Base-by-base conservation (phyloP, 2,113 vertebrate genomes). In the Procavia capensis region DNA sequence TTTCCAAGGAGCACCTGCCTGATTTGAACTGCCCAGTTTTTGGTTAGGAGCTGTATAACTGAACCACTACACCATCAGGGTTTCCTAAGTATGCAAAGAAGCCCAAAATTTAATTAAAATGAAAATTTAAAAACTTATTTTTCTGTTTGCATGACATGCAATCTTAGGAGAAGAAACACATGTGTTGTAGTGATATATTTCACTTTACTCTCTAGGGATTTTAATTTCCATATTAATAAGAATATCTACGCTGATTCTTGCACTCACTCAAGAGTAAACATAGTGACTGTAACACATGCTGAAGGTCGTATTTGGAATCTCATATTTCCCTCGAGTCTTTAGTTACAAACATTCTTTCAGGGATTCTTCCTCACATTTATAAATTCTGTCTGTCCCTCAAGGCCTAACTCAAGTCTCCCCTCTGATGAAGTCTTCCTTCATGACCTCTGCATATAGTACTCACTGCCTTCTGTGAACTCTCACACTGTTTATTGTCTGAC, bases 311-410 rank as follows among this genome's bases (percentile, higher is more conserved):
- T 94, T 92, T 97, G 57, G 63, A 96, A 96, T 95, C 45, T 63
- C 45, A 19, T 96, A 64, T 97, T 98, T 97, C 96, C 94, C 91
- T 95, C 75, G 92, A 94, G 29, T 94, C 76, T 95, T 95, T 84
- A 70, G 79, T 83, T 93, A 75, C 14, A 82, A 22, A 82, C 29
- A 88, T 95, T 95, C 72, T 85, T 87, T 74, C 39, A 90, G 82
- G 7, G 74, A 75, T 87, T 85, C 27, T 79, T 90, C 85, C 34
- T 87, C 80, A 41, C 50, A 76, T 90, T 90, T 89, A 43, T 54
- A 95, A 78, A 93, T 79, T 68, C n/a, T 87, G 3, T 90, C 29
- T 61, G 41, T 88, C 57, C 43, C 39, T 70, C 10, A 94, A 95
- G 84, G 24, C 47, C 36, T 83, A 84, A 86, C 6, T 89, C 29